These are phyloP conservation scores for Drosophila subsilvestris DNA, from an alignment of 2,888 invertebrate species.

Conservation along the genomic window DNA sequence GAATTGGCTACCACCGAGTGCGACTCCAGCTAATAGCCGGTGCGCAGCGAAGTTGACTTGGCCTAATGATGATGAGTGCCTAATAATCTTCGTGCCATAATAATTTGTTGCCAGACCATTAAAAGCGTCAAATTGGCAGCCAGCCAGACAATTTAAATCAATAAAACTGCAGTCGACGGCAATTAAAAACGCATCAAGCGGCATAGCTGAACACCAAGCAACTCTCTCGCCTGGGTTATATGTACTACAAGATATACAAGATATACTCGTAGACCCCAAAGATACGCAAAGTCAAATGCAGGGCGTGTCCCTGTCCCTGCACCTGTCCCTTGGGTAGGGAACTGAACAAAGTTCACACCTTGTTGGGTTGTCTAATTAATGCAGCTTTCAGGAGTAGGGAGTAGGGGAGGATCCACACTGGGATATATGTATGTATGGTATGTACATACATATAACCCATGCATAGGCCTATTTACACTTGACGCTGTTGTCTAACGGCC, in stretches of 20 bases:
- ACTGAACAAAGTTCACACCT: slow-evolving; percentile 71
- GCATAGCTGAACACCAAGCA: background rate
- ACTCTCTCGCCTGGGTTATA: too few species aligned
- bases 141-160: slow-evolving; percentile 73
- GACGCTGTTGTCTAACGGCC: slow-evolving; percentile 62
- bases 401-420: background rate
- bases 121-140: slow-evolving; percentile 74
- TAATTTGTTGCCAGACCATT: slow-evolving; percentile 58
- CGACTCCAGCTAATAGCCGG: slow-evolving; percentile 18
- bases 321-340: slow-evolving; percentile 3
- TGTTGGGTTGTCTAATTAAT: slow-evolving; percentile 76
- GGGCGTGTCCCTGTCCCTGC: slow-evolving; percentile 56
- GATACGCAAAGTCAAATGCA: slow-evolving; percentile 36
- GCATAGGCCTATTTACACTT: slow-evolving; percentile 67
- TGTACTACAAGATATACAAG: background rate
- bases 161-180: slow-evolving; percentile 67
- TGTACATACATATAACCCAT: background rate
- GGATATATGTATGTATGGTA: background rate
- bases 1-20: background rate
- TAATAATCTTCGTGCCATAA: slow-evolving; percentile 54
- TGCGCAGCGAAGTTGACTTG: slow-evolving; percentile 14
- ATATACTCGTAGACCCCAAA: background rate
- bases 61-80: slow-evolving; percentile 71
- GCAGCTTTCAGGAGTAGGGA: slow-evolving; percentile 57
- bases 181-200: slow-evolving; percentile 76